Evolutionary conservation across 2,888 invertebrate genomes (phyloP).

Genomic region (Automeris io): DNA sequence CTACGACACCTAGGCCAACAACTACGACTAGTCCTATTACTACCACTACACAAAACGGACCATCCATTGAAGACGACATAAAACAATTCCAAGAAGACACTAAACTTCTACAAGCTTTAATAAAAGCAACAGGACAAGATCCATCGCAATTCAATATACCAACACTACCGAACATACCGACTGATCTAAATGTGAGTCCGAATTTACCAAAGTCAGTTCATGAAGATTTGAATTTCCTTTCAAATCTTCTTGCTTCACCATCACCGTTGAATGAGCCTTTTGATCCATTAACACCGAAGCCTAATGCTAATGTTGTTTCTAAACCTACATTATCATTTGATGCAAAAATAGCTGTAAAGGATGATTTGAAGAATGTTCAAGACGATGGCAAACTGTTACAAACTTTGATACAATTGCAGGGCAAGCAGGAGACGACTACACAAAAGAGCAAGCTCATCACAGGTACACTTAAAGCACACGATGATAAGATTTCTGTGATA

Average conservation of each 20-base stretch:
- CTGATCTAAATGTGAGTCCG: slow-evolving; percentile 50
- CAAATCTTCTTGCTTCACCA: slow-evolving; percentile 54
- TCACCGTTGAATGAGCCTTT: slow-evolving; percentile 55
- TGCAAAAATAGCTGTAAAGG: slow-evolving; percentile 58
- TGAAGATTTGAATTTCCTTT: slow-evolving; percentile 49
- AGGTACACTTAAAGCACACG: slow-evolving; percentile 35
- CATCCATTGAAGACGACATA: slow-evolving; percentile 65
- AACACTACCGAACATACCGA: slow-evolving; percentile 41
- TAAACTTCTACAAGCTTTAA: slow-evolving; percentile 60
- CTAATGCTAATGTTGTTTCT: slow-evolving; percentile 31
- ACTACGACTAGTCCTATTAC: slow-evolving; percentile 36
- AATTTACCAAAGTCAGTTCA: slow-evolving; percentile 29
- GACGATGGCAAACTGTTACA: slow-evolving; percentile 66
- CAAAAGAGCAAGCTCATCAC: slow-evolving; percentile 58
- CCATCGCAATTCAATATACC: slow-evolving; percentile 67
- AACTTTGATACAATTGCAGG: slow-evolving; percentile 69
- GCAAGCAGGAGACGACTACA: slow-evolving; percentile 61
- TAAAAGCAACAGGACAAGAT: slow-evolving; percentile 67
- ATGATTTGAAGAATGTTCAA: slow-evolving; percentile 52
- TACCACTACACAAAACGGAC: slow-evolving; percentile 18
- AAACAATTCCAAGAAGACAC: slow-evolving; percentile 70
- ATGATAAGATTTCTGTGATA: background rate
- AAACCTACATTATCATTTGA: slow-evolving; percentile 47
- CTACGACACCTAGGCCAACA: slow-evolving; percentile 42
- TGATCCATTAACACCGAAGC: slow-evolving; percentile 46